phyloP scores from a whole-genome alignment of 2,113 vertebrate species.

The Excalfactoria chinensis region DNA sequence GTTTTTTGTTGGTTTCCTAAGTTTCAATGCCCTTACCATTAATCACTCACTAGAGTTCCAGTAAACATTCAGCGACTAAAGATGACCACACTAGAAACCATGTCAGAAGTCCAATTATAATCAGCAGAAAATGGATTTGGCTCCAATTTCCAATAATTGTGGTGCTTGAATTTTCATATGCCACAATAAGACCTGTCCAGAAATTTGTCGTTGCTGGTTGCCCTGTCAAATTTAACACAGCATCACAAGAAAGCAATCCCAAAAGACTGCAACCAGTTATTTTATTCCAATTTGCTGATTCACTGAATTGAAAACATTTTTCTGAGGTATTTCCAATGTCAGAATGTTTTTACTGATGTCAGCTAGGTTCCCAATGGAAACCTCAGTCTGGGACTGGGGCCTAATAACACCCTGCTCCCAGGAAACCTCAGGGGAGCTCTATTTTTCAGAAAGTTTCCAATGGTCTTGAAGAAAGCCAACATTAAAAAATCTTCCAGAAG shows the following conservation, averaged over 20 bases:
- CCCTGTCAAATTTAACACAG: neutral
- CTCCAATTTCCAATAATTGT: neutral
- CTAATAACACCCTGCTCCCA: neutral
- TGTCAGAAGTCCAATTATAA: neutral
- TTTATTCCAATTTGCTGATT: neutral
- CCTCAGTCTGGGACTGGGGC: neutral
- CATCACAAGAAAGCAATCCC: neutral
- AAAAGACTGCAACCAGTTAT: neutral
- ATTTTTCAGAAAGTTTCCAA: neutral
- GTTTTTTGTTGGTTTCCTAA: rapidly evolving
- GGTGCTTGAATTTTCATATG: neutral
- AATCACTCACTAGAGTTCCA: neutral
- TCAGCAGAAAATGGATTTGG: neutral
- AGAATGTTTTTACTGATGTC: neutral
- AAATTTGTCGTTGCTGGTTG: neutral
- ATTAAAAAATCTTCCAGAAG: neutral
- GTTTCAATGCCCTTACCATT: neutral
- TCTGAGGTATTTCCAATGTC: neutral
- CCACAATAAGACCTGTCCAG: neutral
- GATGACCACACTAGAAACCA: neutral
- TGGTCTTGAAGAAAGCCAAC: neutral
- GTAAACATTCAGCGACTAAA: neutral
- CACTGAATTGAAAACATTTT: neutral
- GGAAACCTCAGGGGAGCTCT: neutral
- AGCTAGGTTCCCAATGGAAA: neutral